These are phyloP conservation scores for Poecilus cupreus DNA, from an alignment of 2,888 invertebrate species.

Conservation along the genomic window DNA sequence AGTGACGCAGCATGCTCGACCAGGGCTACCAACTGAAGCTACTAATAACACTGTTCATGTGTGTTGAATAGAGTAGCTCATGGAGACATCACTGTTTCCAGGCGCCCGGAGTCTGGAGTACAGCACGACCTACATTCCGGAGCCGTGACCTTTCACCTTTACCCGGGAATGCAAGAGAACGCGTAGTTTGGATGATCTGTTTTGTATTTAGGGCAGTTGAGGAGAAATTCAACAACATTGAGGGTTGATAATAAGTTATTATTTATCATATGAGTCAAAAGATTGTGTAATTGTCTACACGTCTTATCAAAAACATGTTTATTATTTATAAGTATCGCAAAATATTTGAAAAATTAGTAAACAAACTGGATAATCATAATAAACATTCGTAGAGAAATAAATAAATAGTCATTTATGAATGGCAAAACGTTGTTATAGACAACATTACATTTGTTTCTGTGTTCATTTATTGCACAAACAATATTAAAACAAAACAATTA, in stretches of 20 bases:
- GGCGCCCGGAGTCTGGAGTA: not conserved
- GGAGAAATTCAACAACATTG: too few species aligned
- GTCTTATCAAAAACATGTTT: not conserved
- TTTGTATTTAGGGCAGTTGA: too few species aligned
- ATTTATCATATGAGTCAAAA: too few species aligned
- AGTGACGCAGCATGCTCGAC: too few species aligned
- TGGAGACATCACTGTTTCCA: conserved; percentile 38
- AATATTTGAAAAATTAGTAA: too few species aligned
- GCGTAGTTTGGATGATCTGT: not conserved
- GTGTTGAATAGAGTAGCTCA: not conserved
- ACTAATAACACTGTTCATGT: too few species aligned
- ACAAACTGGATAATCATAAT: not conserved
- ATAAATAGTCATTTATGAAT: conserved; percentile 12
- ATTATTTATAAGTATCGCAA: not conserved
- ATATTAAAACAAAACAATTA: too few species aligned
- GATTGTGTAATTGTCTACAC: not conserved
- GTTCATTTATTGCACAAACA: too few species aligned
- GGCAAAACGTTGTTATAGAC: too few species aligned
- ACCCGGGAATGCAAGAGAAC: not conserved
- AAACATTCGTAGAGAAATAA: not conserved
- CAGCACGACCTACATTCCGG: not conserved
- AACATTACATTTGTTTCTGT: too few species aligned
- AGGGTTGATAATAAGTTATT: too few species aligned
- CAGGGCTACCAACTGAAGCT: too few species aligned
- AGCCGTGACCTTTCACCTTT: conserved; percentile 18